Base-by-base conservation (phyloP, 2,888 invertebrate genomes). In the Eristalis arbustorum region DNA sequence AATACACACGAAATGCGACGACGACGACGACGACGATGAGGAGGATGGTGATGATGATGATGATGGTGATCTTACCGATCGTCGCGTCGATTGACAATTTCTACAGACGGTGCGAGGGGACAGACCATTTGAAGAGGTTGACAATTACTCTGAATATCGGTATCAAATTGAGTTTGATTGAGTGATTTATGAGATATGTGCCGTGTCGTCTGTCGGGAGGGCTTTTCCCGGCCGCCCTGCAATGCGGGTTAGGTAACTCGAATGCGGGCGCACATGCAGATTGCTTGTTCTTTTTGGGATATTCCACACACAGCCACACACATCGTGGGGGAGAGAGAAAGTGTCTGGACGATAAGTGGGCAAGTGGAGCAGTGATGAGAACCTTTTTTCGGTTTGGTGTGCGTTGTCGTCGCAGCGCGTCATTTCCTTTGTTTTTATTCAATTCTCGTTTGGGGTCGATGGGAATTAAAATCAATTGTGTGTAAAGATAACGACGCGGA, bases 141-240 rank as follows among this genome's bases (percentile, higher is more conserved):
- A 59, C 37, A 57, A 31, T 28, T 34, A 62, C 76, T 14, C 62
- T 49, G 67, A 71, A 42, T 83, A 87, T 87, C 83, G 64, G 49
- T 87, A 75, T 87, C 83, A 69, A 83, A 83, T 83, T 87, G 87
- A 75, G 23, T 79, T 78, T 83, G 87, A 87, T 87, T 87, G 87
- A 87, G 78, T 83, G 87, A 87, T 83, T 83, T 87, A 87, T 87
- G 83, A 28, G 59, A 59, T 23, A 59, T 25, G 59, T 59, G 5
- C 6, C 25, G 25, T 13, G 11, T 57, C 57, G 62, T 78, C 18
- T 63, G 67, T 82, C 64, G 57, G 18, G n/a, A 79, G 59, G 69
- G 73, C 25, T 73, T 75, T 73, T 81, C 49, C 68, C 61, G 18
- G 8, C 31, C 18, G 56, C 40, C 56, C 18, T 31, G 63, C 23